Evolutionary conservation across 2,888 invertebrate species (phyloP).

Genomic region (Eilema sororculum): DNA sequence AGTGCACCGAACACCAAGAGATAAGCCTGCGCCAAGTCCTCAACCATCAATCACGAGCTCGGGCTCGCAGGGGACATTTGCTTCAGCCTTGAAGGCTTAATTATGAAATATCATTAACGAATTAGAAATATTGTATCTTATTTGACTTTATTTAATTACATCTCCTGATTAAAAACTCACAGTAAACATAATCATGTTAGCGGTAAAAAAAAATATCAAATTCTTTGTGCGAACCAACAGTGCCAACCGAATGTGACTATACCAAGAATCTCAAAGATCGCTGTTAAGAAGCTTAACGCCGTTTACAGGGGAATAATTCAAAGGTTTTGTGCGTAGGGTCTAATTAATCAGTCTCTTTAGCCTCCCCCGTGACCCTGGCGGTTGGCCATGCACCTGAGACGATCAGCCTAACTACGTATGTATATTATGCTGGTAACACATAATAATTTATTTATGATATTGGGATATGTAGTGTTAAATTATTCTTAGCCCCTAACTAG

Average conservation of each 20-base stretch:
- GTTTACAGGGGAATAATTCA: slow-evolving; percentile 73
- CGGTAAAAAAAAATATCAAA: slow-evolving; percentile 28
- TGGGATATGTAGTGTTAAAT: too few relatives aligned
- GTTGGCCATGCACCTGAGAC: slow-evolving; percentile 68
- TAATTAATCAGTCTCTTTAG: slow-evolving; percentile 72
- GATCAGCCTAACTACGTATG: slow-evolving; percentile 38
- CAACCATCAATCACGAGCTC: too few relatives aligned
- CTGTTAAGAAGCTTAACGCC: slow-evolving; percentile 71
- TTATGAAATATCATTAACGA: too few relatives aligned
- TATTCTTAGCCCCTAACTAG: too few relatives aligned
- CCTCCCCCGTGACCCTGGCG: slow-evolving; percentile 54
- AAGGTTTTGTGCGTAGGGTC: slow-evolving; percentile 67
- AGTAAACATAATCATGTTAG: too few relatives aligned
- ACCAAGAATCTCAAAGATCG: slow-evolving; percentile 61
- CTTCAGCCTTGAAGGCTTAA: too few relatives aligned
- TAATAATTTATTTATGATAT: slow-evolving; percentile 44
- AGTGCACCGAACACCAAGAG: slow-evolving; percentile 22
- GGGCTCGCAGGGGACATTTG: too few relatives aligned
- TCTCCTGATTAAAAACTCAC: too few relatives aligned
- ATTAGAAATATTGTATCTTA: too few relatives aligned
- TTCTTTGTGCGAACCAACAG: slow-evolving; percentile 37
- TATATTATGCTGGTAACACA: slow-evolving; percentile 55
- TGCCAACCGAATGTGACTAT: slow-evolving; percentile 58
- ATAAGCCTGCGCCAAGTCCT: too few relatives aligned
- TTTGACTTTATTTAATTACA: too few relatives aligned